These are phyloP conservation scores for Gymnothorax reevesii DNA, from an alignment of 2,797 vertebrate genomes.

Conservation along the genomic window DNA sequence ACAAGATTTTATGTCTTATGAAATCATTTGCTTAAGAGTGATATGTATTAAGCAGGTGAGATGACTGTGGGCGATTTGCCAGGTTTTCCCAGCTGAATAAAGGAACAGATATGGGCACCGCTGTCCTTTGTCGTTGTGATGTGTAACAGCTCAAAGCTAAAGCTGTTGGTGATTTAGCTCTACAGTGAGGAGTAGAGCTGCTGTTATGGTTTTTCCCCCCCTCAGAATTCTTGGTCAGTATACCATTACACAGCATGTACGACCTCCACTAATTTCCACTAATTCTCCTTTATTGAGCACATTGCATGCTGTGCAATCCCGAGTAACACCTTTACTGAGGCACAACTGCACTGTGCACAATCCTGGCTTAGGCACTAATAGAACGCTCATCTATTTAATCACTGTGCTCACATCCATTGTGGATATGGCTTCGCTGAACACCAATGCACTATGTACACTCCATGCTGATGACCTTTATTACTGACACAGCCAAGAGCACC, in stretches of 20 bases:
- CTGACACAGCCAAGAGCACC: not conserved
- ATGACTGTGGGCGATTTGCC: not conserved
- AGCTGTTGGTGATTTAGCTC: not conserved
- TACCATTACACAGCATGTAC: not conserved
- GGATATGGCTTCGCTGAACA: not conserved
- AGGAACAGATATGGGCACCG: not conserved
- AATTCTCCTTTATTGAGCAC: not conserved
- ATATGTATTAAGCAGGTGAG: not conserved
- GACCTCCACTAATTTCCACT: not conserved
- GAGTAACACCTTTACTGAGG: not conserved
- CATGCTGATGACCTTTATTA: too few relatives aligned
- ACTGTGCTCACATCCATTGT: not conserved
- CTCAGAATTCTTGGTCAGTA: too few relatives aligned
- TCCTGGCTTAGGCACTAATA: not conserved
- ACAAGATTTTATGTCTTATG: not conserved
- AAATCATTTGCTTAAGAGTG: not conserved
- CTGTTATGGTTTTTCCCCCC: too few relatives aligned
- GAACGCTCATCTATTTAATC: too few relatives aligned
- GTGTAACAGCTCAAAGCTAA: not conserved
- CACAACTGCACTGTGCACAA: not conserved
- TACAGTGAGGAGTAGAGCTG: not conserved
- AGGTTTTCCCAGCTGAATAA: not conserved
- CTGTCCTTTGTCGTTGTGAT: not conserved
- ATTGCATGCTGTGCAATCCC: not conserved
- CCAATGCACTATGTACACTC: not conserved